These are phyloP conservation scores for Parasteatoda tepidariorum DNA, from an alignment of 1,140 invertebrate genomes.

Conservation along the genomic window DNA sequence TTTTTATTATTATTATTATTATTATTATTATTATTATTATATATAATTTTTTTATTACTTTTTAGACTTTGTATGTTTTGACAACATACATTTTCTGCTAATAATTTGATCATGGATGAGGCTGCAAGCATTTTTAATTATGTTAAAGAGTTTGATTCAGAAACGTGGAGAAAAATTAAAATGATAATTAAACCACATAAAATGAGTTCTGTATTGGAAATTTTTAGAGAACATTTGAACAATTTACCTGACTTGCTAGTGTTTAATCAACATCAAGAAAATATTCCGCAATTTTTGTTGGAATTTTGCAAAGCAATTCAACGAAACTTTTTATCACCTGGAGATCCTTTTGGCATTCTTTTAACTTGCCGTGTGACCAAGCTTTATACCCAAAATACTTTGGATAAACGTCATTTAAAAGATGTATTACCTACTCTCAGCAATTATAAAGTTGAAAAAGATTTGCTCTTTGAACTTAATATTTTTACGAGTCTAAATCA, in stretches of 20 bases:
- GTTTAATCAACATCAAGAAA: background rate
- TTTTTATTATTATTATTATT: no score
- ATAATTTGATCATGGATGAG: background rate
- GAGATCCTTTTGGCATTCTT: slow-evolving; percentile 18
- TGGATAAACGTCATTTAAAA: slow-evolving; percentile 20
- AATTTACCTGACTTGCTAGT: background rate
- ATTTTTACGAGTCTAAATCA: slow-evolving; percentile 13
- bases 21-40: no score
- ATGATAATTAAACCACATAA: slow-evolving; percentile 7
- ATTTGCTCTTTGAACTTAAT: slow-evolving; percentile 21
- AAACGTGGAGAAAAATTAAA: background rate
- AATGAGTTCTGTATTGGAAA: background rate
- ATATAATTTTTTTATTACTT: no score
- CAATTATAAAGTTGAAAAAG: slow-evolving; percentile 14
- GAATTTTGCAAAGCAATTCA: slow-evolving; percentile 11
- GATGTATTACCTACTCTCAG: background rate
- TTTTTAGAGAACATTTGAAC: background rate
- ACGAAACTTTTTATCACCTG: background rate
- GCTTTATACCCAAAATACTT: background rate
- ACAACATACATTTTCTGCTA: no score
- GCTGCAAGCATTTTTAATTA: background rate
- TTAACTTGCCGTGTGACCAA: slow-evolving; percentile 13
- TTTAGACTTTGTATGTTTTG: no score
- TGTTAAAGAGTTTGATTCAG: background rate
- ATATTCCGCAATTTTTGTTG: background rate